These are phyloP conservation scores for Orchesella cincta DNA, from an alignment of 1,140 invertebrate species.

Conservation along the genomic window DNA sequence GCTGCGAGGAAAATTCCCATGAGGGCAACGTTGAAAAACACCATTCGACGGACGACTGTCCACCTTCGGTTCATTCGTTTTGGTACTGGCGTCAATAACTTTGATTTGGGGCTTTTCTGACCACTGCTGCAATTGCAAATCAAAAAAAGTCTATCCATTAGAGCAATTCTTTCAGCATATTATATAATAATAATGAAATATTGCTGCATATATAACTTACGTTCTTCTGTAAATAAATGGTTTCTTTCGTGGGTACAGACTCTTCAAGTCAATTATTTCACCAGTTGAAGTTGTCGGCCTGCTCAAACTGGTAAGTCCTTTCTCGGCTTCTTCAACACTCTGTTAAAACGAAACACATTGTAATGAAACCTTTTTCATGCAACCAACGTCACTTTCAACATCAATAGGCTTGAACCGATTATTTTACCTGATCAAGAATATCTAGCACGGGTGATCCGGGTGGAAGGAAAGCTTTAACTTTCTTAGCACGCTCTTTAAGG, in stretches of 20 bases:
- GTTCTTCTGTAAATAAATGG: constrained; percentile 27
- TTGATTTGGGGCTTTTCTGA: constrained; percentile 27
- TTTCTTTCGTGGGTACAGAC: constrained; percentile 46
- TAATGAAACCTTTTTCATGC: background rate
- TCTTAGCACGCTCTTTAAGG: constrained; percentile 44
- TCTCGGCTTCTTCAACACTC: constrained; percentile 48
- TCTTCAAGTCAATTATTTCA: constrained; percentile 45
- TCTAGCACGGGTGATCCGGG: constrained; percentile 39
- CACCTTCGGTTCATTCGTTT: constrained; percentile 36
- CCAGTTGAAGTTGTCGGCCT: constrained; percentile 12
- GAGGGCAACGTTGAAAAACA: constrained; percentile 48
- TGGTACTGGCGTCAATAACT: constrained; percentile 24
- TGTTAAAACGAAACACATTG: constrained; percentile 12
- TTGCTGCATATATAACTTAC: background rate
- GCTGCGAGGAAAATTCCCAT: constrained; percentile 48
- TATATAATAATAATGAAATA: background rate
- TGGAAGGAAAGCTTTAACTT: constrained; percentile 48
- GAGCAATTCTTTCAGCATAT: background rate
- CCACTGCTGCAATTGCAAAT: background rate
- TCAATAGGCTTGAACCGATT: background rate
- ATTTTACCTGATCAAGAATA: constrained; percentile 37
- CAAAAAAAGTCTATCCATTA: background rate
- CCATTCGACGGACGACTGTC: constrained; percentile 46
- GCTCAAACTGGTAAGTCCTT: constrained; percentile 42
- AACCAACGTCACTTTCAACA: background rate